A percentile compares a stretch with the other conserved stretches of the same genome.
These are phyloP conservation scores for Cheilosia scutellata DNA, from an alignment of 2,888 invertebrate genomes.

Conservation along the genomic window DNA sequence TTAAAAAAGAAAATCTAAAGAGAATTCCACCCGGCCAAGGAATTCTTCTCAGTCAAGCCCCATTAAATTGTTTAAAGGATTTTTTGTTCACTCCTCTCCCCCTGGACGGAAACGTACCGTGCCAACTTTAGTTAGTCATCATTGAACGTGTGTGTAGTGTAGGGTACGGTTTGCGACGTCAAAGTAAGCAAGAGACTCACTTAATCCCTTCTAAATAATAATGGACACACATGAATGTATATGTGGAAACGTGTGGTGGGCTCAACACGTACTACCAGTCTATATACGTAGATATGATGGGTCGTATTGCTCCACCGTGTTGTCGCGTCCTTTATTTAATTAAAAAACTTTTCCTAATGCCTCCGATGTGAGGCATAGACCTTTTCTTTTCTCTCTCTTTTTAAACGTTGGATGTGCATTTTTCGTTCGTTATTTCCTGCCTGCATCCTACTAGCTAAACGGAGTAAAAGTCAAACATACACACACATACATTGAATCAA, in stretches of 20 bases:
- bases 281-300: background rate
- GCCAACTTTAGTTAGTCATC: conserved; percentile 64
- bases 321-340: conserved; percentile 62
- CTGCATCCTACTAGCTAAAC: conserved; percentile 20
- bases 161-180: background rate
- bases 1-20: background rate
- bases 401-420: conserved; percentile 8
- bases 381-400: conserved; percentile 2
- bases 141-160: background rate
- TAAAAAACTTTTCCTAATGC: conserved; percentile 34
- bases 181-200: conserved; percentile 46
- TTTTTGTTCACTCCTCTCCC: background rate
- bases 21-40: background rate
- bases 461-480: conserved; percentile 51
- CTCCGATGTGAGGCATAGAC: conserved; percentile 30
- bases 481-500: conserved; percentile 56
- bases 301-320: background rate
- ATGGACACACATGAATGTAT: conserved; percentile 39
- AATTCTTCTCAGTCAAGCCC: conserved; percentile 26
- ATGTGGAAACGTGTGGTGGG: conserved; percentile 42
- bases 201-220: conserved; percentile 60
- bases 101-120: background rate
- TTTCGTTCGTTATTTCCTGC: conserved; percentile 3
- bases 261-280: conserved; percentile 57
- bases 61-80: conserved; percentile 37